phyloP scores from a whole-genome alignment of 2,113 vertebrate genomes.

The Toxotes chatareus region DNA sequence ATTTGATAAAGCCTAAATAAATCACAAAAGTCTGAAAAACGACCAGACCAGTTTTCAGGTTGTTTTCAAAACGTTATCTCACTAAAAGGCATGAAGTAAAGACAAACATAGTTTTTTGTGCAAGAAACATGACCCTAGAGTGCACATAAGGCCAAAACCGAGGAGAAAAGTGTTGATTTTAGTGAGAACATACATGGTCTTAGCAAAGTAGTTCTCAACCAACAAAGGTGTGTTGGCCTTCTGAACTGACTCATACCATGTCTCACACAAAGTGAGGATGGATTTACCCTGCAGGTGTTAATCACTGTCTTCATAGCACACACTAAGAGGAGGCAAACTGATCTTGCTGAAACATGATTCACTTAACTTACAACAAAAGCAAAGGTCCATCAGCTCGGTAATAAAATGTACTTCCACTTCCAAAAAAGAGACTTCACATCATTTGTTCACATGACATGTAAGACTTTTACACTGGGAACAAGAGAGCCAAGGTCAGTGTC shows the following conservation, averaged over 20 bases:
- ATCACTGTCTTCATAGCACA: constrained; percentile 33
- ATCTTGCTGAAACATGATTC: not conserved
- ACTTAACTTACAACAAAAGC: not conserved
- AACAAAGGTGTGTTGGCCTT: not conserved
- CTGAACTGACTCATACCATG: constrained; percentile 3
- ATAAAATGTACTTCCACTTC: not conserved
- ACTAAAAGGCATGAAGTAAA: not conserved
- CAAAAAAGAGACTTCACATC: not conserved
- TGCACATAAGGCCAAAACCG: not conserved
- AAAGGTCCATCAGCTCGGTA: not conserved
- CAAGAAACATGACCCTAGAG: not conserved
- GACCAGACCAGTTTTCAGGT: not conserved
- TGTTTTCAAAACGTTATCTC: not conserved
- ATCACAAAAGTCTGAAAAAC: not conserved
- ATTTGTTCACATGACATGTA: not conserved
- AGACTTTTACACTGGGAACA: not conserved
- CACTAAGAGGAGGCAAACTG: not conserved
- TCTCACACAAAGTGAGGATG: constrained; percentile 13
- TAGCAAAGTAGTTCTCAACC: constrained; percentile 3
- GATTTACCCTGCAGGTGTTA: constrained; percentile 5
- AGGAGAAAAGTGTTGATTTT: not conserved
- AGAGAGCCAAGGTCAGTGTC: not conserved
- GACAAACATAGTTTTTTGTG: not conserved
- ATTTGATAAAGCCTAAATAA: not conserved
- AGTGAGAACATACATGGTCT: not conserved